Evolutionary conservation across 1,140 invertebrate species (phyloP).

Genomic region (Aphaenogaster floridana): DNA sequence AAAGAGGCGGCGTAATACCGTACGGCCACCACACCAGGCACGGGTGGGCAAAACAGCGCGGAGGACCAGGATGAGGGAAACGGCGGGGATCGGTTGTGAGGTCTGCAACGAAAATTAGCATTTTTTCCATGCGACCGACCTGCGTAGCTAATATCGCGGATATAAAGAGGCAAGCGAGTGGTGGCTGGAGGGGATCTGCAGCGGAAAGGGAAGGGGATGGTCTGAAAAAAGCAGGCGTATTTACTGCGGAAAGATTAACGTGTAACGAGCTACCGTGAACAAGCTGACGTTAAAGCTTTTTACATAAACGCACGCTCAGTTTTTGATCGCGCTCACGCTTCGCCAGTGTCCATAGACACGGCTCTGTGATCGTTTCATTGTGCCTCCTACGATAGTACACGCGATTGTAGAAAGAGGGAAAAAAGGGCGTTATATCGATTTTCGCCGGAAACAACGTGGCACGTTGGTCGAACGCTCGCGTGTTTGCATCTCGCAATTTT

Average conservation of each 20-base stretch:
- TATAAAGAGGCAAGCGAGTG: conserved; percentile 63
- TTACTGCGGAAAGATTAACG: conserved; percentile 75
- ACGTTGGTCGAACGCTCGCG: conserved; percentile 6
- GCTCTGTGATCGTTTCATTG: conserved; percentile 56
- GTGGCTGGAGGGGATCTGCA: conserved; percentile 56
- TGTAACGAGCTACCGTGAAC: conserved; percentile 73
- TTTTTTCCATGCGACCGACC: conserved; percentile 76
- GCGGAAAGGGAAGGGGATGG: not conserved
- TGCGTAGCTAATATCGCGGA: conserved; percentile 71
- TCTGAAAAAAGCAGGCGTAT: conserved; percentile 58
- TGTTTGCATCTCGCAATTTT: conserved; percentile 41
- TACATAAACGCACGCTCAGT: conserved; percentile 65
- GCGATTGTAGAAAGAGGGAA: conserved; percentile 28
- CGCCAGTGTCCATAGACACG: conserved; percentile 49
- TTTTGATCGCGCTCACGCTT: conserved; percentile 61
- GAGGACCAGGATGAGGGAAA: not conserved
- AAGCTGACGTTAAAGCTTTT: conserved; percentile 74
- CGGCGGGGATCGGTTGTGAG: conserved; percentile 14
- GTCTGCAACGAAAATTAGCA: conserved; percentile 77
- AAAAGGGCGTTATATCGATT: conserved; percentile 48
- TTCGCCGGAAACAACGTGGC: conserved; percentile 37
- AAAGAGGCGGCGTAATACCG: conserved; percentile 71
- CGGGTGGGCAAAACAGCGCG: conserved; percentile 38
- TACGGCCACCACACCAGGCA: conserved; percentile 22
- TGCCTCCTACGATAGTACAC: conserved; percentile 38